phyloP scores from a whole-genome alignment of 2,797 vertebrate genomes.

The Neopelma chrysocephalum region DNA sequence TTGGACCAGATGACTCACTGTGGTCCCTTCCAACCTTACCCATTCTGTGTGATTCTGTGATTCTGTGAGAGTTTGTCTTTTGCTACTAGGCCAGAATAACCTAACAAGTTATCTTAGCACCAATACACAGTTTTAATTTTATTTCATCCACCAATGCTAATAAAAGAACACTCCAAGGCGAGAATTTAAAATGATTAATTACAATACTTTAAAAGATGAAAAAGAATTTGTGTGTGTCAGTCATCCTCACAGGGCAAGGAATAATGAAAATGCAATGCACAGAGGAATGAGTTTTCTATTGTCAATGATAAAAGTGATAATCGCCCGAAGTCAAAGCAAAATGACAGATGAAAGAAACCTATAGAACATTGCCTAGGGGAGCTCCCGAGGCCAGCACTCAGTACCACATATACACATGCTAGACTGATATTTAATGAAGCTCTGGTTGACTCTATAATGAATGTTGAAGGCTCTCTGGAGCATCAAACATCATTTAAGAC shows the following conservation, averaged over 20 bases:
- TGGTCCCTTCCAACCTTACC: neutral
- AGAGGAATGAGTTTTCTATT: constrained; percentile 65
- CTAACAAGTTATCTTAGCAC: neutral
- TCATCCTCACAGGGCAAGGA: constrained; percentile 45
- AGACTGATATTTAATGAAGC: constrained; percentile 68
- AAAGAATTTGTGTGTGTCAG: constrained; percentile 57
- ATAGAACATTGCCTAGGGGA: constrained; percentile 52
- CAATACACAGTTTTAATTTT: constrained; percentile 34
- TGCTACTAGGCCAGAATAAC: neutral
- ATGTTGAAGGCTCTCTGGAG: constrained; percentile 65
- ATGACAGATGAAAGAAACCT: constrained; percentile 70
- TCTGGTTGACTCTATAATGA: constrained; percentile 57
- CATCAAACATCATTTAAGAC: constrained; percentile 53
- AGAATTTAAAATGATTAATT: constrained; percentile 67
- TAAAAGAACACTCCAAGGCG: constrained; percentile 36
- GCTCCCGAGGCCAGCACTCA: constrained; percentile 33
- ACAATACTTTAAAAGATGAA: constrained; percentile 52
- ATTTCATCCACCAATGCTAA: constrained; percentile 27
- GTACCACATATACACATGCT: constrained; percentile 52
- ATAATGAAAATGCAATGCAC: constrained; percentile 64
- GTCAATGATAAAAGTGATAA: constrained; percentile 69
- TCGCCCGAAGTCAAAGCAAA: constrained; percentile 56
- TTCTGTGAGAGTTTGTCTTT: neutral
- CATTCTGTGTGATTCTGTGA: neutral
- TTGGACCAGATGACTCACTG: neutral